A percentile compares a stretch with the other conserved stretches of the same genome.
These are phyloP conservation scores for Trachemys scripta DNA, from an alignment of 2,113 vertebrate species.

Conservation along the genomic window DNA sequence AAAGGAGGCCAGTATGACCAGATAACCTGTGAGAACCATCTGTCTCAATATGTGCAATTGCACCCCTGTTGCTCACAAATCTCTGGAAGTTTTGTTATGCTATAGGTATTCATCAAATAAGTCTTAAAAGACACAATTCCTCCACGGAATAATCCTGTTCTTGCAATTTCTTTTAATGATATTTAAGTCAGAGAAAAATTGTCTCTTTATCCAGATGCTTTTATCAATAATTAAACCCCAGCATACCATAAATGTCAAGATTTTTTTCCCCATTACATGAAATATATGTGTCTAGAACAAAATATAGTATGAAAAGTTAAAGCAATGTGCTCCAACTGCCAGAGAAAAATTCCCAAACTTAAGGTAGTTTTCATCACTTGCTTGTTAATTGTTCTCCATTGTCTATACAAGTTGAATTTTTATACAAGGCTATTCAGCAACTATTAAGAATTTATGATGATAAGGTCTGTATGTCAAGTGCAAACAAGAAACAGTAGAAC, in stretches of 20 bases:
- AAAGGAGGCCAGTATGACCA: not conserved
- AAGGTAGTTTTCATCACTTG: not conserved
- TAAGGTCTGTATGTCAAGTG: not conserved
- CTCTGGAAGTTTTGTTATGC: not conserved
- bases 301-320: not conserved
- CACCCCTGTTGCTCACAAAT: not conserved
- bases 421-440: not conserved
- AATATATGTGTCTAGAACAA: not conserved
- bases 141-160: not conserved
- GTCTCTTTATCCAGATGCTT: not conserved
- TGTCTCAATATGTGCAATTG: not conserved
- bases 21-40: not conserved
- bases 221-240: slow-evolving; percentile 14
- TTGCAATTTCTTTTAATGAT: not conserved
- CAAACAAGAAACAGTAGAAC: not conserved
- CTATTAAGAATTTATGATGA: not conserved
- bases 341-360: not conserved
- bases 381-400: not conserved
- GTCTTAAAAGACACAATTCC: not conserved
- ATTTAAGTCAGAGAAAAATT: not conserved
- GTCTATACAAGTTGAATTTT: not conserved
- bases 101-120: not conserved
- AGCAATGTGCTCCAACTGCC: not conserved
- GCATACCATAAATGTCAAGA: not conserved
- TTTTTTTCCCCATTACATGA: not conserved